Evolutionary conservation across 2,888 invertebrate genomes (phyloP).

Genomic region (Melanotus villosus): DNA sequence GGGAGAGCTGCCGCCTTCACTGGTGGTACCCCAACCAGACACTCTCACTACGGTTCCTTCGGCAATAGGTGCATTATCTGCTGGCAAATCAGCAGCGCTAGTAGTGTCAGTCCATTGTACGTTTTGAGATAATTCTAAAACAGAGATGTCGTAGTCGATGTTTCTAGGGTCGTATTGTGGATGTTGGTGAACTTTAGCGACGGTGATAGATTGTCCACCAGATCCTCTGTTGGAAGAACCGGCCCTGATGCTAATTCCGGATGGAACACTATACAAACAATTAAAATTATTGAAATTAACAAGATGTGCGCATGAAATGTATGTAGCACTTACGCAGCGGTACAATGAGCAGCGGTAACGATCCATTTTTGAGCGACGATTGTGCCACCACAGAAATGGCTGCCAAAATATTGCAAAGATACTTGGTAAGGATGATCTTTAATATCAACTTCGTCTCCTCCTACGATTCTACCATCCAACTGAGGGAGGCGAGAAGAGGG

Average conservation of each 20-base stretch:
- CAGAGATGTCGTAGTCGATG: constrained; percentile 14
- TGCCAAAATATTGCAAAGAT: constrained; percentile 50
- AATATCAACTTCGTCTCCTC: constrained; percentile 54
- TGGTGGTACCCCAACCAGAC: constrained; percentile 38
- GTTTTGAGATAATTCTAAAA: not conserved
- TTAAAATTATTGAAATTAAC: constrained; percentile 18
- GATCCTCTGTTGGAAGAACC: constrained; percentile 36
- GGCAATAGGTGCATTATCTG: not conserved
- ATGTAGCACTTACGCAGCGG: constrained; percentile 41
- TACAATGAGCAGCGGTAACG: constrained; percentile 59
- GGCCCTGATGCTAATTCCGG: constrained; percentile 33
- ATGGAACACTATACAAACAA: too few species aligned
- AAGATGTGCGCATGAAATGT: not conserved
- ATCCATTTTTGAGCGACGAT: constrained; percentile 50
- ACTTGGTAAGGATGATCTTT: constrained; percentile 56
- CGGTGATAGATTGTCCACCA: constrained; percentile 40
- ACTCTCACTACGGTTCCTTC: constrained; percentile 7
- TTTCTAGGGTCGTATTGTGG: not conserved
- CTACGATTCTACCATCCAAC: constrained; percentile 56
- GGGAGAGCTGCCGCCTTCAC: constrained; percentile 51
- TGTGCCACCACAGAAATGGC: constrained; percentile 57
- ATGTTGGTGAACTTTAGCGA: not conserved
- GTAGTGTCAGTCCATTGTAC: not conserved
- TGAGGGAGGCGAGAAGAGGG: constrained; percentile 8
- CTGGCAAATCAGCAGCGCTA: not conserved